These are phyloP conservation scores for Xylota segnis DNA, from an alignment of 2,888 invertebrate species.

Conservation along the genomic window DNA sequence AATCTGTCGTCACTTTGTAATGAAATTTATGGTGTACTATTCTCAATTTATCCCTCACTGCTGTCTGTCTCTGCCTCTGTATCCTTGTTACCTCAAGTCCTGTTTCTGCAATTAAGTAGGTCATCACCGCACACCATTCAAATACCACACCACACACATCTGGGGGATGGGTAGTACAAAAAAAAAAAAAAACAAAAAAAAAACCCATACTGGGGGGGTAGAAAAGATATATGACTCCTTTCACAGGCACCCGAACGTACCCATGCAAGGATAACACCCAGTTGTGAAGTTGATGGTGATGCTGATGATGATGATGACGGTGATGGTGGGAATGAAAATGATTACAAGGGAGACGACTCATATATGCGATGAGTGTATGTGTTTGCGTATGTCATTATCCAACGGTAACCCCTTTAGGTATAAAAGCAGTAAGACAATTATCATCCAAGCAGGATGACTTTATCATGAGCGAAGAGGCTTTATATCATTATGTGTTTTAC, in stretches of 20 bases:
- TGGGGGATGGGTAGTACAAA: not conserved
- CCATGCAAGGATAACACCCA: conserved; percentile 37
- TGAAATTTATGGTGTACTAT: conserved; percentile 70
- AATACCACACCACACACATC: conserved; percentile 21
- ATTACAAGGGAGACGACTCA: conserved; percentile 34
- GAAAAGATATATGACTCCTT: conserved; percentile 45
- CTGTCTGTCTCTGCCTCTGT: conserved; percentile 8
- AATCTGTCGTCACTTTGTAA: conserved; percentile 73
- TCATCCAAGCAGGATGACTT: conserved; percentile 37
- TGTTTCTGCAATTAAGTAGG: conserved; percentile 72
- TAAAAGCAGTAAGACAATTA: conserved; percentile 48
- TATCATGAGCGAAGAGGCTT: conserved; percentile 15
- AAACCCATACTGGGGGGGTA: not conserved
- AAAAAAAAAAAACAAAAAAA: conserved; percentile 4
- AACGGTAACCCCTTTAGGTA: conserved; percentile 41
- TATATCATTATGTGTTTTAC: not conserved
- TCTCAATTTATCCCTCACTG: conserved; percentile 49
- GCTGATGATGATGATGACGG: conserved; percentile 45
- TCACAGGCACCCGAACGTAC: conserved; percentile 21
- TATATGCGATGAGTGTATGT: not conserved
- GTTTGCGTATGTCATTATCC: conserved; percentile 26
- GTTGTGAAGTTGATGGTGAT: conserved; percentile 44
- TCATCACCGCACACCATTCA: conserved; percentile 64
- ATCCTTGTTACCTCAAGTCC: conserved; percentile 65
- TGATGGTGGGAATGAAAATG: conserved; percentile 64